Conservation (phyloP, 2,113 vertebrate species). For the Catharus minimus region DNA sequence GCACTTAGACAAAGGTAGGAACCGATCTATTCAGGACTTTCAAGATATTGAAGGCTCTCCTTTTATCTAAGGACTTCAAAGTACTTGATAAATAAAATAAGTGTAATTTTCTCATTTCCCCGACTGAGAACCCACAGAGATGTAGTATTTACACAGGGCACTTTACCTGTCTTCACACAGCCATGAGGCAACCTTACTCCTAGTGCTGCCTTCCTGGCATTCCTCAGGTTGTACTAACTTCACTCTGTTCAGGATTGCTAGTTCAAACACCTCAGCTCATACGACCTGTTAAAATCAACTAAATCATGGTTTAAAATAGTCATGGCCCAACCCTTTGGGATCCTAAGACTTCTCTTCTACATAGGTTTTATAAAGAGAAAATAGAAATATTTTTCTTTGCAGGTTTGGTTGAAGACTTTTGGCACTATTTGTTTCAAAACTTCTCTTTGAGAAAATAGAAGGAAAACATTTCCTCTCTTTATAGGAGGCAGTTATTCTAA, state of each 20-base stretch:
- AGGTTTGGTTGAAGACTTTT: background rate
- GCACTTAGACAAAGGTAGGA: background rate
- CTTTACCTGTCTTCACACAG: background rate
- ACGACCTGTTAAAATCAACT: background rate
- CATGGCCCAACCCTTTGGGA: background rate
- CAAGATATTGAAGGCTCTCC: background rate
- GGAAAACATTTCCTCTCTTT: background rate
- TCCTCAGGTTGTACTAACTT: background rate
- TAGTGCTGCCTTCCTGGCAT: background rate
- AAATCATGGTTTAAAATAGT: background rate
- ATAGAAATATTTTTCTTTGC: background rate
- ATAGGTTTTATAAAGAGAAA: background rate
- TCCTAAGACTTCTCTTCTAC: background rate
- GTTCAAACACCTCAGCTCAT: background rate
- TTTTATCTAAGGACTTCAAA: slow-evolving; percentile 29
- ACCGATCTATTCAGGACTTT: background rate
- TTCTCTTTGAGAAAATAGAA: background rate
- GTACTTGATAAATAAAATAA: slow-evolving; percentile 12
- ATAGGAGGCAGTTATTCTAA: background rate
- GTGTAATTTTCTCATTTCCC: background rate
- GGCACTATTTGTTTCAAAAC: background rate
- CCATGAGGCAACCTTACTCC: background rate
- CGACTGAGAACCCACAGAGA: background rate
- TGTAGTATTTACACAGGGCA: background rate
- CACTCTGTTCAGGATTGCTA: background rate